A percentile compares a stretch with the other conserved stretches of the same genome.
phyloP scores from a whole-genome alignment of 2,113 vertebrate species.

The Cichladusa arquata region DNA sequence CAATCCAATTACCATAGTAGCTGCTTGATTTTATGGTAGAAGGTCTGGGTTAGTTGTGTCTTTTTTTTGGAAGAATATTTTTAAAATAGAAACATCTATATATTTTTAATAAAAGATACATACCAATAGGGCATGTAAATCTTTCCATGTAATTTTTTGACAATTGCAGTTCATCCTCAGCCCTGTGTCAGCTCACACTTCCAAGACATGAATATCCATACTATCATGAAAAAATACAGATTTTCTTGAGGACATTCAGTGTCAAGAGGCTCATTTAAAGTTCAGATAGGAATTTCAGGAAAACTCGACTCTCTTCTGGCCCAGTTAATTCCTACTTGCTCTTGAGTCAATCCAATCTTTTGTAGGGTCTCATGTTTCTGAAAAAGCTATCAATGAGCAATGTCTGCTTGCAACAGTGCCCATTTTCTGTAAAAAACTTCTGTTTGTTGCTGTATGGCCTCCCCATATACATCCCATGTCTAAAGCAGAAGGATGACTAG shows the following conservation, averaged over 20 bases:
- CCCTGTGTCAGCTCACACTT: not conserved
- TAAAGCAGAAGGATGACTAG: not conserved
- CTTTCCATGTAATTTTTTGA: not conserved
- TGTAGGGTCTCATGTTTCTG: not conserved
- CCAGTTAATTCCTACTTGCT: not conserved
- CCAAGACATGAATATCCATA: not conserved
- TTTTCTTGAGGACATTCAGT: not conserved
- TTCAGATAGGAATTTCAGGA: conserved; percentile 2
- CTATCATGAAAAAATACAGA: not conserved
- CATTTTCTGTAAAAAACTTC: not conserved
- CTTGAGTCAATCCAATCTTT: not conserved
- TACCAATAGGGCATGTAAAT: not conserved
- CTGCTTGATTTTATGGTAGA: not conserved
- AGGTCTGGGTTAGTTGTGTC: not conserved
- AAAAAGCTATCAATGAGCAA: not conserved
- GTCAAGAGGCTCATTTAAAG: not conserved
- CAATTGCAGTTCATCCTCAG: not conserved
- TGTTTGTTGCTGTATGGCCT: not conserved
- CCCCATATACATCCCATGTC: not conserved
- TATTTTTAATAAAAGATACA: not conserved
- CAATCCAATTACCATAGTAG: not conserved
- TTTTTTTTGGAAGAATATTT: not conserved
- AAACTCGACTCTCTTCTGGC: not conserved
- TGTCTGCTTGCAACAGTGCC: not conserved
- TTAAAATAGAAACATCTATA: not conserved